phyloP scores from a whole-genome alignment of 2,888 invertebrate species.

The Melieria picta region DNA sequence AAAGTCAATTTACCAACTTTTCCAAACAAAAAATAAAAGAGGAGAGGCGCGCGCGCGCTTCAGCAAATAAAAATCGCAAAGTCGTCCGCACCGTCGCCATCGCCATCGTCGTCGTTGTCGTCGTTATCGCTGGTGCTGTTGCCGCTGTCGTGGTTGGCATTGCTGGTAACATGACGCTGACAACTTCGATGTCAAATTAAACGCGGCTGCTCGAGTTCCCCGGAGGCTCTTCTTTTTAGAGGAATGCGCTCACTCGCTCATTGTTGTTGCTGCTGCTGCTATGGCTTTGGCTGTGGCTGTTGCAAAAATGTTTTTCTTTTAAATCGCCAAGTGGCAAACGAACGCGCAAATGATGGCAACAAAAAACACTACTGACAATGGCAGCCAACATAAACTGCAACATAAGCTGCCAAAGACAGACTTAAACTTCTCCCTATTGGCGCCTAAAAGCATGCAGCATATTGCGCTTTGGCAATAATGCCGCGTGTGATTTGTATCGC shows the following conservation, averaged over 20 bases:
- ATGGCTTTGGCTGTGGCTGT: not conserved
- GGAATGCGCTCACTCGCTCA: conserved; percentile 4
- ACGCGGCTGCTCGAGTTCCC: conserved; percentile 50
- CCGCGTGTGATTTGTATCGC: not conserved
- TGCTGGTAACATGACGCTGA: conserved; percentile 31
- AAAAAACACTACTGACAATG: conserved; percentile 2
- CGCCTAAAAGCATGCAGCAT: conserved; percentile 46
- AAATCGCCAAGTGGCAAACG: not conserved
- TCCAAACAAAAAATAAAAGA: conserved; percentile 37
- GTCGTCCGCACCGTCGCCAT: not conserved
- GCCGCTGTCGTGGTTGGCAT: not conserved
- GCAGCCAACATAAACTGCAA: not conserved
- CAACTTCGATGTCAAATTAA: conserved; percentile 49
- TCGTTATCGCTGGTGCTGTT: not conserved
- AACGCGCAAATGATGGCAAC: not conserved
- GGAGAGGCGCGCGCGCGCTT: conserved; percentile 17
- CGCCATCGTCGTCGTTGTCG: conserved; percentile 8
- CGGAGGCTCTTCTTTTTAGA: conserved; percentile 46
- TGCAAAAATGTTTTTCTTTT: conserved; percentile 1
- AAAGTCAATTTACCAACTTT: conserved; percentile 14
- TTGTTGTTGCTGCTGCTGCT: conserved; percentile 8
- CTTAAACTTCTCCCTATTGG: conserved; percentile 31
- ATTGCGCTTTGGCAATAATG: not conserved
- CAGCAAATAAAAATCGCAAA: conserved; percentile 34
- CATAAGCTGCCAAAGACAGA: conserved; percentile 31